Conservation (phyloP, 1,140 invertebrate species). For the Trichonephila inaurata region DNA sequence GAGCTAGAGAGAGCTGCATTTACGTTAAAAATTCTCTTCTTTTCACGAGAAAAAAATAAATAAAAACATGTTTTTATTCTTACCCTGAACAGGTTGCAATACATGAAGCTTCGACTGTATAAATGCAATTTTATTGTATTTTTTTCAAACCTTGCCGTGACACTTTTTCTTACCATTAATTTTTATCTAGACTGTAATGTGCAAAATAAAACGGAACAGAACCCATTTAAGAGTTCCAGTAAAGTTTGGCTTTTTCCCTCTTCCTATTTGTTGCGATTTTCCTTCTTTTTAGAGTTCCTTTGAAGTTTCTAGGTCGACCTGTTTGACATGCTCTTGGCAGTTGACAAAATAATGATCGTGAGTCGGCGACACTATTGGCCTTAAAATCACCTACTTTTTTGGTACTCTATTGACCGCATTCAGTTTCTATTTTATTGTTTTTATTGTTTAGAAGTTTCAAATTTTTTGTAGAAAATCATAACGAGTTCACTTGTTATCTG, state of each 20-base stretch:
- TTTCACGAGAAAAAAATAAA: not conserved
- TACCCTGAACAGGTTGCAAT: not conserved
- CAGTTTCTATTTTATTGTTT: not conserved
- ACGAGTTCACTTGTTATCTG: too few relatives aligned
- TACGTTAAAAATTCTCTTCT: not conserved
- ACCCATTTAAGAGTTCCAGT: not conserved
- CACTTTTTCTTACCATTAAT: not conserved
- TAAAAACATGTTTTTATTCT: not conserved
- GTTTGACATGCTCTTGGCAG: slow-evolving; percentile 20
- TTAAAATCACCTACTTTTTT: not conserved
- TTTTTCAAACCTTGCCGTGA: not conserved
- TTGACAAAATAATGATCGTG: not conserved
- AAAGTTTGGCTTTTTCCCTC: not conserved
- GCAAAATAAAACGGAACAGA: not conserved
- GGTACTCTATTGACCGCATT: not conserved
- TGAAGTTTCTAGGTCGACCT: slow-evolving; percentile 12
- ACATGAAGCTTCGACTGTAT: not conserved
- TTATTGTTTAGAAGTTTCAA: not conserved
- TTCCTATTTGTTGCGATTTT: not conserved
- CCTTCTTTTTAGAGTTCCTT: not conserved
- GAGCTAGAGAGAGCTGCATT: not conserved
- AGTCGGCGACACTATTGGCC: not conserved
- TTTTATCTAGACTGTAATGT: slow-evolving; percentile 3
- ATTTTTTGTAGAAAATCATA: not conserved
- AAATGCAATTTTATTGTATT: not conserved